phyloP scores from a whole-genome alignment of 2,797 vertebrate genomes.

The Octomys mimax region DNA sequence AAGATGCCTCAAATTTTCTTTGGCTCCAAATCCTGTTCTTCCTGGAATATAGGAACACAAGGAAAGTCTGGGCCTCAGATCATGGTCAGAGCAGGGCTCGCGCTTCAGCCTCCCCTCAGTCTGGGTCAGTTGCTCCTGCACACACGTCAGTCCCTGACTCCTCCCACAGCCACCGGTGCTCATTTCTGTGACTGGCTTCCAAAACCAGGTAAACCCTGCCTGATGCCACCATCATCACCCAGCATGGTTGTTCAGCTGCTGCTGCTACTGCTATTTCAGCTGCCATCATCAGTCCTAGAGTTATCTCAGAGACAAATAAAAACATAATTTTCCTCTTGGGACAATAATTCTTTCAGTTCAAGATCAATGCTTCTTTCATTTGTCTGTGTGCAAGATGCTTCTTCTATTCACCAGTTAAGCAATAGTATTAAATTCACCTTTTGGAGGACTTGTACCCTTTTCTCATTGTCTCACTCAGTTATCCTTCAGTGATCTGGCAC shows the following conservation, averaged over 20 bases:
- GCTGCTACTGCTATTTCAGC: background rate
- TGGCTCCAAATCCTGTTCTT: slow-evolving; percentile 34
- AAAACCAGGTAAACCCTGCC: background rate
- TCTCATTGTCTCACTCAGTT: background rate
- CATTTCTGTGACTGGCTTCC: background rate
- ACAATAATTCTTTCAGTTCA: background rate
- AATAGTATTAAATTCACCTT: background rate
- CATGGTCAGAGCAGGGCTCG: background rate
- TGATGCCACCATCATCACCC: accelerated
- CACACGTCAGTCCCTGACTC: background rate
- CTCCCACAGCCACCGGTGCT: background rate
- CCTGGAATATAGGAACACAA: background rate
- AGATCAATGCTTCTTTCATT: too few relatives aligned
- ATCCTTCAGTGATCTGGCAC: background rate
- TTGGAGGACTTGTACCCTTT: background rate
- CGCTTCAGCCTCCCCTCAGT: background rate
- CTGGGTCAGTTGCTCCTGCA: background rate
- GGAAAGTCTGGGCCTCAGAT: background rate
- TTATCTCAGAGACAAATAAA: background rate
- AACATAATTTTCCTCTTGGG: background rate
- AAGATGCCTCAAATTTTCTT: background rate
- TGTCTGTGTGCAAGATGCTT: too few relatives aligned
- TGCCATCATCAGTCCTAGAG: background rate
- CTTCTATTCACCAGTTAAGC: background rate
- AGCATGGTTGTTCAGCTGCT: background rate